Conservation (phyloP, 2,888 invertebrate genomes). For the Itoplectis maculator region DNA sequence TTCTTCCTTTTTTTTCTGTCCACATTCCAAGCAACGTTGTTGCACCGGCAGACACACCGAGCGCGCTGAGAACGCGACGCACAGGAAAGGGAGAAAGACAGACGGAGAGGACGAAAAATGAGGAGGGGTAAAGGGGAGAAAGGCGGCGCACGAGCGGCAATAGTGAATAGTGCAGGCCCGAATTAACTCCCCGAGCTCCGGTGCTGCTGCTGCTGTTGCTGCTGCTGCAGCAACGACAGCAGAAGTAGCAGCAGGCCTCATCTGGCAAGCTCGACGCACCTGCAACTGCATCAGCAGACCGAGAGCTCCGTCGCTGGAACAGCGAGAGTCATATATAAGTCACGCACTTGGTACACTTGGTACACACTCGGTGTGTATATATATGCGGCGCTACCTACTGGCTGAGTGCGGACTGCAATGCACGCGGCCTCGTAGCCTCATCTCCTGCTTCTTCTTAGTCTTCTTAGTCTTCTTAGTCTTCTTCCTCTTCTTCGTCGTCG, state of each 20-base stretch:
- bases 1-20: neutral
- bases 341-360: neutral
- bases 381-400: neutral
- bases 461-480: slow-evolving; percentile 30
- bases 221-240: too few relatives aligned
- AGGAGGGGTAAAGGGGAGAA: slow-evolving; percentile 6
- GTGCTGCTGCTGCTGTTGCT: too few relatives aligned
- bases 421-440: slow-evolving; percentile 51
- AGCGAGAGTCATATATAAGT: slow-evolving; percentile 18
- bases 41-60: neutral
- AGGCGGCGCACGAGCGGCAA: slow-evolving; percentile 8
- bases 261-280: slow-evolving; percentile 28
- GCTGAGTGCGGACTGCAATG: slow-evolving; percentile 17
- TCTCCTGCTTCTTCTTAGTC: slow-evolving; percentile 5
- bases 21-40: slow-evolving; percentile 30
- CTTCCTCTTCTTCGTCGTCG: slow-evolving; percentile 54
- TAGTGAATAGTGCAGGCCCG: slow-evolving; percentile 28
- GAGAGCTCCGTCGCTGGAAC: slow-evolving; percentile 17
- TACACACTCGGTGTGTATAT: neutral
- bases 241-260: too few relatives aligned
- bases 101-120: slow-evolving; percentile 10
- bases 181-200: slow-evolving; percentile 16
- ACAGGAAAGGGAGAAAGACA: slow-evolving; percentile 1
- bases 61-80: neutral
- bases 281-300: slow-evolving; percentile 12